phyloP scores from a whole-genome alignment of 2,113 vertebrate genomes.

The Aphelocoma coerulescens region DNA sequence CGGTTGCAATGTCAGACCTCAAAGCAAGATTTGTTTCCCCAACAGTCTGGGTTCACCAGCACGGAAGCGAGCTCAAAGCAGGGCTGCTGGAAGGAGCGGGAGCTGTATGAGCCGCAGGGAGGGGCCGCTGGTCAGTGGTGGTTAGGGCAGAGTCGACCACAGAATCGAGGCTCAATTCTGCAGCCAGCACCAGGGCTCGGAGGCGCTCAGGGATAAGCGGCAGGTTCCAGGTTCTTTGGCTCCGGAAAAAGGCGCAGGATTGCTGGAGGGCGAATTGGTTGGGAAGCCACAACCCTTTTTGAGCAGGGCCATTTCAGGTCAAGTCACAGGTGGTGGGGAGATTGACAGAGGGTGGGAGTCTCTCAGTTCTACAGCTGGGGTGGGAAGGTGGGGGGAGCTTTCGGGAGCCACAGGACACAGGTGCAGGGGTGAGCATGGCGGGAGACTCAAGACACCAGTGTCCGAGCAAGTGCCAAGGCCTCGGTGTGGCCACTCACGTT shows the following conservation, averaged over 20 bases:
- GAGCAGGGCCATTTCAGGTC: constrained; percentile 34
- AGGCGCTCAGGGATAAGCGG: background rate
- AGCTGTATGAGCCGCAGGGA: background rate
- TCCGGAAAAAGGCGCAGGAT: background rate
- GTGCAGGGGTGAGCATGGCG: constrained; percentile 42
- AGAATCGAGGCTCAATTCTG: background rate
- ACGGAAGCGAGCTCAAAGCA: background rate
- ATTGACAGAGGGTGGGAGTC: constrained; percentile 19
- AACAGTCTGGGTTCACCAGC: background rate
- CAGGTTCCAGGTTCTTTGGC: constrained; percentile 25
- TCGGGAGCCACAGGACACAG: constrained; percentile 61
- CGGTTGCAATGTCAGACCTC: constrained; percentile 7
- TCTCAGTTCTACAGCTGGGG: constrained; percentile 36
- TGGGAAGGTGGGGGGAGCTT: constrained; percentile 51
- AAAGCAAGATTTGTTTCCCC: constrained; percentile 1
- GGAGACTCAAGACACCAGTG: constrained; percentile 37
- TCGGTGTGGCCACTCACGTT: constrained; percentile 85
- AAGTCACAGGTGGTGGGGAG: constrained; percentile 30
- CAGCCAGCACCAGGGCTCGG: background rate
- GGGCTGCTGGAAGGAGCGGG: background rate
- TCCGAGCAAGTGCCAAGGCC: constrained; percentile 43
- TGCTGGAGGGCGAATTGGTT: background rate
- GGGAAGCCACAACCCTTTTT: constrained; percentile 60
- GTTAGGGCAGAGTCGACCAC: background rate
- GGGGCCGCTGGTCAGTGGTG: background rate